Evolutionary conservation across 2,888 invertebrate species (phyloP).

Genomic region (Elysia crispata): DNA sequence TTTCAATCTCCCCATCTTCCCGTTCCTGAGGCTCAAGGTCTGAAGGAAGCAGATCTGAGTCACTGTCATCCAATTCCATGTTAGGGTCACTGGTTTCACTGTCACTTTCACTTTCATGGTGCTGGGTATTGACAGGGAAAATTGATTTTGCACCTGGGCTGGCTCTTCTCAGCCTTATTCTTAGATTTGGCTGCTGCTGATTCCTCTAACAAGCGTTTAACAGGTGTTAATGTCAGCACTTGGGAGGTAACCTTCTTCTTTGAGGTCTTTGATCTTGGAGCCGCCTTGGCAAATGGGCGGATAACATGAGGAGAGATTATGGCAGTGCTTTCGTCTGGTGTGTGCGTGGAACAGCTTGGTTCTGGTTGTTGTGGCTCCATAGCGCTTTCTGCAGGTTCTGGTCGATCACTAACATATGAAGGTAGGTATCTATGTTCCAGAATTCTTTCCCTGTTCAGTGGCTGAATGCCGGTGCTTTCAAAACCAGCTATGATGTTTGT

Average conservation of each 20-base stretch:
- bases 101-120: no score
- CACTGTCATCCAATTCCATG: background rate
- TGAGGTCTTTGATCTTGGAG: background rate
- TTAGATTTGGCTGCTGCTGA: no score
- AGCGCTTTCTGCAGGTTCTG: background rate
- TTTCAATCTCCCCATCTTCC: background rate
- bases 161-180: no score
- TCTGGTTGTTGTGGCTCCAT: background rate
- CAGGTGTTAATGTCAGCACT: background rate
- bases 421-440: slow-evolving; percentile 1
- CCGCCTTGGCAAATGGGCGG: background rate
- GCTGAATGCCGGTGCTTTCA: slow-evolving; percentile 41
- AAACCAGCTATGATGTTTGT: slow-evolving; percentile 49
- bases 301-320: slow-evolving; percentile 1
- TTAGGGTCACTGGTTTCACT: slow-evolving; percentile 3
- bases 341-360: background rate
- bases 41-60: background rate
- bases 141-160: no score
- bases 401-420: slow-evolving; percentile 16
- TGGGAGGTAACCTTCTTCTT: background rate
- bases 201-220: background rate
- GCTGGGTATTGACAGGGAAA: no score
- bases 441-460: slow-evolving; percentile 33
- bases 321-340: slow-evolving; percentile 2
- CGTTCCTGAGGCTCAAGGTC: background rate